Percentiles rank a stretch among this genome's conserved stretches.
These are phyloP conservation scores for Microcebus tavaratra DNA, from an alignment of 2,113 vertebrate genomes.

Conservation along the genomic window DNA sequence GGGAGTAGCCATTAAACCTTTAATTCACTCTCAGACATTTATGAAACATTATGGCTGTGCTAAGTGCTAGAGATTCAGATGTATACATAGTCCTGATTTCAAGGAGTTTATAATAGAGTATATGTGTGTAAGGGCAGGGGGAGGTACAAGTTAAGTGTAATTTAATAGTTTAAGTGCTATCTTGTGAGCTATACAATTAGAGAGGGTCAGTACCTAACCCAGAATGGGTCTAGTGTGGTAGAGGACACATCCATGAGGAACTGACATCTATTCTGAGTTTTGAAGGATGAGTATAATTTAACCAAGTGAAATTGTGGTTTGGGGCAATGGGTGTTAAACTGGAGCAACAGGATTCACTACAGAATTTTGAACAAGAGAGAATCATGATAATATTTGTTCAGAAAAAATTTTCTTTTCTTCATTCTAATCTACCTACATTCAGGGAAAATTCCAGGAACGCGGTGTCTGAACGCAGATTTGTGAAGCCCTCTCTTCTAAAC, in stretches of 20 bases:
- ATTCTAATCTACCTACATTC: neutral
- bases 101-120: neutral
- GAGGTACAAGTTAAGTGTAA: neutral
- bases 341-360: neutral
- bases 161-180: neutral
- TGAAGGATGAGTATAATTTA: neutral
- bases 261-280: neutral
- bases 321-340: neutral
- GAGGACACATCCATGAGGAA: neutral
- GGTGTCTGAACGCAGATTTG: neutral
- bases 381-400: neutral
- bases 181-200: neutral
- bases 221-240: neutral
- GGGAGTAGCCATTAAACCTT: neutral
- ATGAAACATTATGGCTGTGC: neutral
- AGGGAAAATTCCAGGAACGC: neutral
- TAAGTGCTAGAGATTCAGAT: neutral
- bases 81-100: neutral
- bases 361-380: neutral
- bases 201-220: neutral
- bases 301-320: neutral
- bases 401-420: neutral
- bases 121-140: accelerated
- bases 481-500: neutral
- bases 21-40: neutral